Conservation (phyloP, 2,113 vertebrate species). For the Lampris incognitus region DNA sequence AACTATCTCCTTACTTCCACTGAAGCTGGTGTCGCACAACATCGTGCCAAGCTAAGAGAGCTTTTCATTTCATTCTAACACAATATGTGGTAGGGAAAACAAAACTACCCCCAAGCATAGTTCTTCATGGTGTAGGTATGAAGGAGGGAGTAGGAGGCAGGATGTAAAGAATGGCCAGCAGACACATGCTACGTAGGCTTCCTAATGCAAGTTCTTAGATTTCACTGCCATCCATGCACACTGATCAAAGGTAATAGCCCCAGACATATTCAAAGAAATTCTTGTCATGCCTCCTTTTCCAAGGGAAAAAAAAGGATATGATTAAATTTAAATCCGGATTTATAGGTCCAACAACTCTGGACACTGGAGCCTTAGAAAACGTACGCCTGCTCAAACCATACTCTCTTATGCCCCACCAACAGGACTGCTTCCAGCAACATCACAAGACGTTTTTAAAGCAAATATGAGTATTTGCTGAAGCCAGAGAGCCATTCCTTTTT, state of each 20-base stretch:
- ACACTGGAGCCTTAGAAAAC: slow-evolving; percentile 16
- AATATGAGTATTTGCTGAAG: slow-evolving; percentile 48
- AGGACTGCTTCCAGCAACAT: slow-evolving; percentile 25
- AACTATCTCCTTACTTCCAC: not conserved
- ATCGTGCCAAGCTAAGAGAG: not conserved
- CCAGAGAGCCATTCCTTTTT: slow-evolving; percentile 23
- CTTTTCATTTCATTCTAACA: not conserved
- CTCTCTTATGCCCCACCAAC: slow-evolving; percentile 7
- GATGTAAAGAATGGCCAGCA: not conserved
- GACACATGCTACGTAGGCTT: not conserved
- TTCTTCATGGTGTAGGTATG: not conserved
- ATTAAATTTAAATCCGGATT: slow-evolving; percentile 23
- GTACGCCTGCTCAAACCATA: slow-evolving; percentile 31
- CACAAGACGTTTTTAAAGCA: slow-evolving; percentile 41
- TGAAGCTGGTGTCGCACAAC: not conserved
- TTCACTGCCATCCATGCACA: not conserved
- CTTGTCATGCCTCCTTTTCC: not conserved
- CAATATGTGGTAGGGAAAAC: not conserved
- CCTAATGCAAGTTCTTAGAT: slow-evolving; percentile 4
- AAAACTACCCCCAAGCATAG: not conserved
- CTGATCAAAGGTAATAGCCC: not conserved
- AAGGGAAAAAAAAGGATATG: not conserved
- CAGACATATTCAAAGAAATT: not conserved
- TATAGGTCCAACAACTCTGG: slow-evolving; percentile 28
- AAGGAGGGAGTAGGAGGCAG: not conserved